Percentiles rank a stretch among this genome's conserved stretches.
Conservation (phyloP, 2,113 vertebrate species). For the Pollachius pollachius region DNA sequence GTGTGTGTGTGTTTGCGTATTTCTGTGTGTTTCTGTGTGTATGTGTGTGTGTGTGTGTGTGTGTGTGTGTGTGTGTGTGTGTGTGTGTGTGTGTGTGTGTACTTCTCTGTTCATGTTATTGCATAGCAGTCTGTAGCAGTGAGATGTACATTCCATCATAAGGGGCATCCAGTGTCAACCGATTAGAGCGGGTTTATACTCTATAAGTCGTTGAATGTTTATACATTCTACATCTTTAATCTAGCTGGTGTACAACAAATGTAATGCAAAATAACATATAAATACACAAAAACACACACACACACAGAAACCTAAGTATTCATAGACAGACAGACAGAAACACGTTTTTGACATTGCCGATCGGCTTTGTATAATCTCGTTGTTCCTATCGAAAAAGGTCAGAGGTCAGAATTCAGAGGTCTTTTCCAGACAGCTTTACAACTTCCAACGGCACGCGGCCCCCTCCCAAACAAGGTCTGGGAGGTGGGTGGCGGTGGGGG, state of each 20-base stretch:
- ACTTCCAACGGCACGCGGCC: too few species aligned
- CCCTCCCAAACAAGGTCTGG: background rate
- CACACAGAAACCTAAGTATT: background rate
- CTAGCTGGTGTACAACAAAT: slow-evolving; percentile 33
- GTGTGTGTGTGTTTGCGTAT: too few species aligned
- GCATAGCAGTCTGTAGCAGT: too few species aligned
- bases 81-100: slow-evolving; percentile 15
- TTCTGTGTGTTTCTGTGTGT: too few species aligned
- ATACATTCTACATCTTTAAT: slow-evolving; percentile 45
- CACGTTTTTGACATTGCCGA: slow-evolving; percentile 4
- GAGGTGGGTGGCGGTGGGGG: background rate
- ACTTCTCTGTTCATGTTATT: background rate
- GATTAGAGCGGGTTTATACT: slow-evolving; percentile 46
- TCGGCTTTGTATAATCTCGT: slow-evolving; percentile 5
- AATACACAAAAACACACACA: slow-evolving; percentile 24
- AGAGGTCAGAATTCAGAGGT: slow-evolving; percentile 52
- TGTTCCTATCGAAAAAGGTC: slow-evolving; percentile 12
- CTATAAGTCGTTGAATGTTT: slow-evolving; percentile 57
- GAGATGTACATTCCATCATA: slow-evolving; percentile 36
- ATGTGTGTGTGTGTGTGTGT: too few species aligned
- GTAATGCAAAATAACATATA: slow-evolving; percentile 34
- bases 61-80: too few species aligned
- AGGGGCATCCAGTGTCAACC: slow-evolving; percentile 48
- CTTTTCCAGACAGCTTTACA: slow-evolving; percentile 47
- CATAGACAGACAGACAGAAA: background rate